Evolutionary conservation across 2,113 vertebrate genomes (phyloP).

Genomic region (Ellobius talpinus): DNA sequence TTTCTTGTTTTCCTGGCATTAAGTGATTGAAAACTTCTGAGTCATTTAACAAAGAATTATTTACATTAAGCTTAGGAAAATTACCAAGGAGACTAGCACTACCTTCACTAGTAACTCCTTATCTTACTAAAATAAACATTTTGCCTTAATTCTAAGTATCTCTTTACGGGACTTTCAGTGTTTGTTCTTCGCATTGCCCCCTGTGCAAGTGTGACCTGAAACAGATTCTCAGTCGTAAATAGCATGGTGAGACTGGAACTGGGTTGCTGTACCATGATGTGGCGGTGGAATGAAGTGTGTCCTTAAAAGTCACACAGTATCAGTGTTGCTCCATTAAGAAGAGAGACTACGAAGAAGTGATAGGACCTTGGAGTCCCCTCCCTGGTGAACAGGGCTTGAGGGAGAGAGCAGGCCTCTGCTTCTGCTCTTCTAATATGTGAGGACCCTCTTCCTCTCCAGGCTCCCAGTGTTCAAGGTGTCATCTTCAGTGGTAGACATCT

Average conservation of each 20-base stretch:
- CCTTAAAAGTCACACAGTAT: not conserved
- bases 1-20: constrained; percentile 47
- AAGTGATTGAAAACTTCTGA: constrained; percentile 70
- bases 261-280: not conserved
- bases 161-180: constrained; percentile 56
- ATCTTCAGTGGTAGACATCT: not conserved
- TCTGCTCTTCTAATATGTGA: not conserved
- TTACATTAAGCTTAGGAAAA: constrained; percentile 64
- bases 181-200: constrained; percentile 43
- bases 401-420: not conserved
- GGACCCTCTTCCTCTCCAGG: not conserved
- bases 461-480: not conserved
- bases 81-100: constrained; percentile 66
- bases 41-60: constrained; percentile 68
- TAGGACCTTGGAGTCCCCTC: too few species aligned
- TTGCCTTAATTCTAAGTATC: constrained; percentile 32
- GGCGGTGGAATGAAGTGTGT: not conserved
- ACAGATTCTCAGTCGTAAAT: not conserved
- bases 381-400: not conserved
- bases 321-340: not conserved
- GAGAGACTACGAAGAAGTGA: too few species aligned
- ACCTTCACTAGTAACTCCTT: constrained; percentile 63
- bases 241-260: not conserved
- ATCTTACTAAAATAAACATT: constrained; percentile 69
- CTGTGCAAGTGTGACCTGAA: not conserved